These are phyloP conservation scores for Hyposoter didymator DNA, from an alignment of 2,888 invertebrate species.

Conservation along the genomic window DNA sequence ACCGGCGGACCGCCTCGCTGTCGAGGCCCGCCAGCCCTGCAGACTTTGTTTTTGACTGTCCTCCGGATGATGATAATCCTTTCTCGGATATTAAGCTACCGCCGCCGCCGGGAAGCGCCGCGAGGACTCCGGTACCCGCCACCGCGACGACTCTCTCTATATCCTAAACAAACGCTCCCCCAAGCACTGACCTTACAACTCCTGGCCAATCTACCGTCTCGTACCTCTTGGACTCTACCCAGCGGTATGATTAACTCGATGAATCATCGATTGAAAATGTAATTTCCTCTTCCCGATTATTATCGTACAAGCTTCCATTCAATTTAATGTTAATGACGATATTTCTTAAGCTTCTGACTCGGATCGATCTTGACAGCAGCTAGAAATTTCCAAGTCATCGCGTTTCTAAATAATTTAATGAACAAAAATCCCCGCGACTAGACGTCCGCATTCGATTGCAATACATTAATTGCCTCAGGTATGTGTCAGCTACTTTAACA, in stretches of 20 bases:
- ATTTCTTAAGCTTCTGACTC: neutral
- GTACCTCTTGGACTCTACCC: constrained; percentile 4
- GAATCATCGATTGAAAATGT: constrained; percentile 18
- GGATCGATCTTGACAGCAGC: constrained; percentile 1
- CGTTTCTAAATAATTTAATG: constrained; percentile 33
- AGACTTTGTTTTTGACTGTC: constrained; percentile 78
- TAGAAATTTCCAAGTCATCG: neutral
- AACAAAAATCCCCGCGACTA: constrained; percentile 66
- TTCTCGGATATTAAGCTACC: constrained; percentile 80
- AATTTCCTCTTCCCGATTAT: neutral
- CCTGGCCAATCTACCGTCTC: constrained; percentile 80
- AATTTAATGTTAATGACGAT: constrained; percentile 11
- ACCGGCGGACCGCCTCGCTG: constrained; percentile 87
- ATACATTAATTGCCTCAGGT: constrained; percentile 20
- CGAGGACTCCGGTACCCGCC: constrained; percentile 83
- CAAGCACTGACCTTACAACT: constrained; percentile 76
- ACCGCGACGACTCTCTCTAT: constrained; percentile 81
- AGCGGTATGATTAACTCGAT: neutral
- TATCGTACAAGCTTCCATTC: constrained; percentile 14
- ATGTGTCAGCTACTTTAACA: neutral
- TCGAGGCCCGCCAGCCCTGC: constrained; percentile 87
- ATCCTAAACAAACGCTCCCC: constrained; percentile 77
- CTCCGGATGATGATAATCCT: constrained; percentile 80
- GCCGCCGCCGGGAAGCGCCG: constrained; percentile 80
- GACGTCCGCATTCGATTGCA: constrained; percentile 20